Base-by-base conservation (phyloP, 2,113 vertebrate genomes). In the Channa maculata region DNA sequence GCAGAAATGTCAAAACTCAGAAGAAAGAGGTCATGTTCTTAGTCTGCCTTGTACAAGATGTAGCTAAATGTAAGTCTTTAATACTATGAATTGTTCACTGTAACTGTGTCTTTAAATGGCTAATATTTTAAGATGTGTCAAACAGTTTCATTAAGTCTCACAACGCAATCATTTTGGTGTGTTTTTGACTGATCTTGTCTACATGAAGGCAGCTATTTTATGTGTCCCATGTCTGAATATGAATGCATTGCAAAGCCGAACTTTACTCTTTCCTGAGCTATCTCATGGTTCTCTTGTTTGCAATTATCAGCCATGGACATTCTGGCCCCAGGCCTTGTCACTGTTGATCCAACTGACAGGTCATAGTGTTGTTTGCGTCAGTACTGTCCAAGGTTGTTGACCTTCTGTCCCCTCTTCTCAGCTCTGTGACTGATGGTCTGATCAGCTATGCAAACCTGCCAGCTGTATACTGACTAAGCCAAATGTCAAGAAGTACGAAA, bases 351-450 rank as follows among this genome's bases (percentile, higher is more conserved):
- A 49, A 45, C 10, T 62, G 38, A 38, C 33, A 13, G 37, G 73
- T 63, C 65, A 65, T 55, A 61, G 49, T 3, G 0, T 45, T n/a
- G 33, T 77, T 12, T 77, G 50, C 15, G 55, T 87, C 74, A 86
- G 11, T 72, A 61, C 52, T 49, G 52, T 75, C 24, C 51, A 74
- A 69, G 75, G 66, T 66, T 76, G 65, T 71, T 76, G 71, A 57
- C 81, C 66, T 48, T 55, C 15, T 68, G 58, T 84, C 48, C 64
- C 65, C 46, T 52, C 34, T 15, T 45, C 33, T 45, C 51, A 34
- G 33, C 10, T 62, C 3, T 61, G 67, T 55, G 61, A 63, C 37
- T 44, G 70, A 62, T 7, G 2, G 14, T 34, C 34, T 72, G 45
- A 60, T 82, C 36, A 50, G 68, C 48, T 41, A 62, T 58, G 71